Conservation (phyloP, 2,797 vertebrate species). For the Pangasius mekongensis region DNA sequence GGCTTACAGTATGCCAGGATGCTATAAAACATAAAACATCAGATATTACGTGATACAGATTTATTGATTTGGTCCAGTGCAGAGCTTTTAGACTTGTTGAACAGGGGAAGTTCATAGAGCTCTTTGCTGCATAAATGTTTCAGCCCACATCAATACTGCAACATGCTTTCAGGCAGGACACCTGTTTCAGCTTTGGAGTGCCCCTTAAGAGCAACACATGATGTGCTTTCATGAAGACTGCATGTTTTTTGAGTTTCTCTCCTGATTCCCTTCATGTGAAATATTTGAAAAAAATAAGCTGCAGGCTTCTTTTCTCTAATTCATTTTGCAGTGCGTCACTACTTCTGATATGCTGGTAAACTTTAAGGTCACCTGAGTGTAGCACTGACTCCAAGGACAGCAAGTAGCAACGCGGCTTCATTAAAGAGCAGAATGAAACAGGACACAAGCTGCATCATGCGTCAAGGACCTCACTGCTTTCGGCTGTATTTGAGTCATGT, state of each 20-base stretch:
- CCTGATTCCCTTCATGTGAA: background rate
- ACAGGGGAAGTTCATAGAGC: background rate
- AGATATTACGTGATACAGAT: background rate
- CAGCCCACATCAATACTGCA: conserved; percentile 66
- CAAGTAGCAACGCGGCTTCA: background rate
- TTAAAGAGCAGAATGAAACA: background rate
- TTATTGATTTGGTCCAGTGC: conserved; percentile 1
- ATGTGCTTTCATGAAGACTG: background rate
- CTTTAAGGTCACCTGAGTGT: conserved; percentile 12
- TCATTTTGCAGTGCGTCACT: conserved; percentile 11
- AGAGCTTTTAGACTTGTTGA: conserved; percentile 42
- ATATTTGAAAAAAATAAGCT: background rate
- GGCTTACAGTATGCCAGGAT: background rate
- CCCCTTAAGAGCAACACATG: conserved; percentile 16
- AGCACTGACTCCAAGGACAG: conserved; percentile 14
- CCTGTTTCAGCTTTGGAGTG: conserved; percentile 51
- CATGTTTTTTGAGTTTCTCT: background rate
- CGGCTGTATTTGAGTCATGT: background rate
- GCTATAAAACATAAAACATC: background rate
- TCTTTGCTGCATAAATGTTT: conserved; percentile 69
- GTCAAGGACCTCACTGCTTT: background rate
- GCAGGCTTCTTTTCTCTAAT: background rate
- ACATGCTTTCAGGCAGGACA: conserved; percentile 62
- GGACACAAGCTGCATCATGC: conserved; percentile 2
- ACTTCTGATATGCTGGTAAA: background rate